A percentile compares a stretch with the other conserved stretches of the same genome.
These are phyloP conservation scores for Xestia rhomboidea DNA, from an alignment of 2,888 invertebrate genomes.

Conservation along the genomic window DNA sequence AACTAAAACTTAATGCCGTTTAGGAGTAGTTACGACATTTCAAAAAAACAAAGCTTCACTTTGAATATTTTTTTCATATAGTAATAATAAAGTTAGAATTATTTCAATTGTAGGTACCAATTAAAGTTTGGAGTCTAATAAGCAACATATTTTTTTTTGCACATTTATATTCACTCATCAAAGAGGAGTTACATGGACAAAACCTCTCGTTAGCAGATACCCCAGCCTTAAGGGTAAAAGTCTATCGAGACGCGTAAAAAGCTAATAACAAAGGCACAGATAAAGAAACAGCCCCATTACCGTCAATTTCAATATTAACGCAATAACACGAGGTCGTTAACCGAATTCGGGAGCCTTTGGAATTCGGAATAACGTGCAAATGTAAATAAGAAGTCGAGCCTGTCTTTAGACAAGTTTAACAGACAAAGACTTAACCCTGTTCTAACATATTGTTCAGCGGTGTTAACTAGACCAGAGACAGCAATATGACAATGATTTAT, in stretches of 20 bases:
- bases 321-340: slow-evolving; percentile 53
- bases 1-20: no score
- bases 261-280: slow-evolving; percentile 35
- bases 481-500: background rate
- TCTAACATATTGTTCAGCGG: background rate
- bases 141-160: no score
- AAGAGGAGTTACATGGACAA: no score
- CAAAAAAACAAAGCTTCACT: no score
- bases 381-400: slow-evolving; percentile 37
- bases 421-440: background rate
- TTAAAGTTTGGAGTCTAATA: no score
- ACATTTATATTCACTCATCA: no score
- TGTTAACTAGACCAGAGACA: background rate
- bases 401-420: slow-evolving; percentile 23
- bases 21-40: no score
- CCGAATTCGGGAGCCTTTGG: slow-evolving; percentile 21
- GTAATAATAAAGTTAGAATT: no score
- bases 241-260: slow-evolving; percentile 21
- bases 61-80: no score
- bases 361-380: slow-evolving; percentile 33
- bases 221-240: slow-evolving; percentile 1
- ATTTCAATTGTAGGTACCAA: no score
- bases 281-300: slow-evolving; percentile 47
- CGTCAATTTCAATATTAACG: slow-evolving; percentile 53
- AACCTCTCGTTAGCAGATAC: no score